phyloP scores from a whole-genome alignment of 2,113 vertebrate genomes.

The Glaucomys volans region DNA sequence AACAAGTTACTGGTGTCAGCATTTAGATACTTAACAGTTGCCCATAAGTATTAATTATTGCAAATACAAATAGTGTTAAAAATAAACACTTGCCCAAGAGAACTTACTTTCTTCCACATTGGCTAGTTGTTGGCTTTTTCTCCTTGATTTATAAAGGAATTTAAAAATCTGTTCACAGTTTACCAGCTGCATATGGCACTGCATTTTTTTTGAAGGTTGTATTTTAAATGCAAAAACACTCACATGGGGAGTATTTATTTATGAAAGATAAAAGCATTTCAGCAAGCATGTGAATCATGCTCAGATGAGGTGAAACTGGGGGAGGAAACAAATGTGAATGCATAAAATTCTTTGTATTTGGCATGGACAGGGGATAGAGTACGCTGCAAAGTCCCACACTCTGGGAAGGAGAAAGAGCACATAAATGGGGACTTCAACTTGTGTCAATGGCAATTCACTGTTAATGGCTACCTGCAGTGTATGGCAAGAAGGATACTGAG shows the following conservation, averaged over 20 bases:
- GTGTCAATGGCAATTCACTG: not conserved
- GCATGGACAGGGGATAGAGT: not conserved
- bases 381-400: not conserved
- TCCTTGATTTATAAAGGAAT: not conserved
- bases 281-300: not conserved
- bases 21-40: not conserved
- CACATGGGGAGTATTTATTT: slow-evolving; percentile 43
- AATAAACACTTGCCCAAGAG: not conserved
- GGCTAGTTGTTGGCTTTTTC: not conserved
- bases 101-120: not conserved
- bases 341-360: not conserved
- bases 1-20: not conserved
- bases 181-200: not conserved
- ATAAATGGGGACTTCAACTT: not conserved
- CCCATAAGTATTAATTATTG: not conserved
- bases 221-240: slow-evolving; percentile 55
- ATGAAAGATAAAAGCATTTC: slow-evolving; percentile 43
- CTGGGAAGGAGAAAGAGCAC: not conserved
- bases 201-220: slow-evolving; percentile 38
- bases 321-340: slow-evolving; percentile 16
- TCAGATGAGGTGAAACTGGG: not conserved
- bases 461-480: not conserved
- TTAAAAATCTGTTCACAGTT: slow-evolving; percentile 57
- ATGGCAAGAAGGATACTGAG: not conserved
- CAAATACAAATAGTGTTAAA: not conserved